Percentiles rank a stretch among this genome's conserved stretches.
Evolutionary conservation across 2,797 vertebrate species (phyloP).

Genomic region (Melopsittacus undulatus): DNA sequence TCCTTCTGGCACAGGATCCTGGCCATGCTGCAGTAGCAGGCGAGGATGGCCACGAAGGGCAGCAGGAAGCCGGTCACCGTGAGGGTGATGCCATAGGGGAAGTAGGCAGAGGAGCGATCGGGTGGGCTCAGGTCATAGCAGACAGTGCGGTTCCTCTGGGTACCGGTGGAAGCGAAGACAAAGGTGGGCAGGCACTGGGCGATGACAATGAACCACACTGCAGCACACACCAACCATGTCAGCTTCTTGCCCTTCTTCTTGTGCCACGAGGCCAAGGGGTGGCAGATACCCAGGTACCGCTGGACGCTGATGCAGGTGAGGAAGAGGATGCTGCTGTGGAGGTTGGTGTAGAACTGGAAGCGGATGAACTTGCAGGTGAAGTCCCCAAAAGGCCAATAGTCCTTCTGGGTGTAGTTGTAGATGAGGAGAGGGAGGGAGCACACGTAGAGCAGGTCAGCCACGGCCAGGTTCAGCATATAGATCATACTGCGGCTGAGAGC

Average conservation of each 20-base stretch:
- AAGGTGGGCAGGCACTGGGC: conserved; percentile 90
- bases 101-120: conserved; percentile 78
- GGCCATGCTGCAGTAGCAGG: conserved; percentile 90
- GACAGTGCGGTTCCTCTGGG: conserved; percentile 91
- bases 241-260: conserved; percentile 84
- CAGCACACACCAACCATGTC: conserved; percentile 85
- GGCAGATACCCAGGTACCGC: conserved; percentile 94
- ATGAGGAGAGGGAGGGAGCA: conserved; percentile 93
- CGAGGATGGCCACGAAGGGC: conserved; percentile 86
- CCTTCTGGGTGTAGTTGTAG: conserved; percentile 92
- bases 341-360: conserved; percentile 97
- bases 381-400: conserved; percentile 97
- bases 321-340: conserved; percentile 94
- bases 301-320: conserved; percentile 97
- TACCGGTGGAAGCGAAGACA: conserved; percentile 87
- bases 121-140: conserved; percentile 93
- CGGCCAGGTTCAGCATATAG: conserved; percentile 93
- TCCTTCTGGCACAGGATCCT: conserved; percentile 83
- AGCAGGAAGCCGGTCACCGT: conserved; percentile 88
- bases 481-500: conserved; percentile 84
- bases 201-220: conserved; percentile 83
- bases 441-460: conserved; percentile 91
- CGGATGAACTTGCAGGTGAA: conserved; percentile 88
- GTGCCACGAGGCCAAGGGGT: conserved; percentile 88
- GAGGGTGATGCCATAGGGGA: conserved; percentile 93